phyloP scores from a whole-genome alignment of 1,140 invertebrate genomes.

The Saccostrea cuccullata region DNA sequence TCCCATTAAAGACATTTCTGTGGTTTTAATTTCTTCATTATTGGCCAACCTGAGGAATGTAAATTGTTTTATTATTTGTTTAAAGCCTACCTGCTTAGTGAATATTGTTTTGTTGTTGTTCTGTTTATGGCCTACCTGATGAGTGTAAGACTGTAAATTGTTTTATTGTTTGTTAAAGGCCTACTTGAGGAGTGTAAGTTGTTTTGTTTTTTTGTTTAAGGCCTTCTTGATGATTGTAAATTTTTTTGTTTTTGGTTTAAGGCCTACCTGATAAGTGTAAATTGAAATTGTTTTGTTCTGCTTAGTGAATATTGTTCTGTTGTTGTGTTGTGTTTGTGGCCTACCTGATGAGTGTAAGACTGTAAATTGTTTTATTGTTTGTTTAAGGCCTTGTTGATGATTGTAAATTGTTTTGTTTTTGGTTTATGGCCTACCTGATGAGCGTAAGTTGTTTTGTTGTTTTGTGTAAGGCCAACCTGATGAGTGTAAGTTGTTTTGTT shows the following conservation, averaged over 20 bases:
- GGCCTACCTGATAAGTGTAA: not conserved
- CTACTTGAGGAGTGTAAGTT: not conserved
- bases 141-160: not conserved
- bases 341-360: not conserved
- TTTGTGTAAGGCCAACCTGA: not conserved
- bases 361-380: not conserved
- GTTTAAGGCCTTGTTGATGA: not conserved
- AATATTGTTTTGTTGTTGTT: no score
- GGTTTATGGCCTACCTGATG: not conserved
- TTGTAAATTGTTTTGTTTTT: not conserved
- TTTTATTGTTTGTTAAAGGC: no score
- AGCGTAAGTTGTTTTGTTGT: not conserved
- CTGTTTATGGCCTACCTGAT: not conserved
- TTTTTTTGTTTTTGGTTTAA: not conserved
- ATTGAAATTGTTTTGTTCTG: slow-evolving; percentile 65
- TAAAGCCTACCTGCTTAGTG: slow-evolving; percentile 84
- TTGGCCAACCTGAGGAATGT: no score
- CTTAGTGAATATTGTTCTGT: slow-evolving; percentile 77
- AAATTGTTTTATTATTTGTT: not conserved
- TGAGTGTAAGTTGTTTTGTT: not conserved
- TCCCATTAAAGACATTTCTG: no score
- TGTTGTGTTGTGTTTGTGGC: no score
- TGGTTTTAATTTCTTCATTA: no score
- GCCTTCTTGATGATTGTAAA: not conserved
- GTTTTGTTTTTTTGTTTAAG: not conserved